Base-by-base conservation (phyloP, 2,113 vertebrate genomes). In the Gambusia holbrooki region DNA sequence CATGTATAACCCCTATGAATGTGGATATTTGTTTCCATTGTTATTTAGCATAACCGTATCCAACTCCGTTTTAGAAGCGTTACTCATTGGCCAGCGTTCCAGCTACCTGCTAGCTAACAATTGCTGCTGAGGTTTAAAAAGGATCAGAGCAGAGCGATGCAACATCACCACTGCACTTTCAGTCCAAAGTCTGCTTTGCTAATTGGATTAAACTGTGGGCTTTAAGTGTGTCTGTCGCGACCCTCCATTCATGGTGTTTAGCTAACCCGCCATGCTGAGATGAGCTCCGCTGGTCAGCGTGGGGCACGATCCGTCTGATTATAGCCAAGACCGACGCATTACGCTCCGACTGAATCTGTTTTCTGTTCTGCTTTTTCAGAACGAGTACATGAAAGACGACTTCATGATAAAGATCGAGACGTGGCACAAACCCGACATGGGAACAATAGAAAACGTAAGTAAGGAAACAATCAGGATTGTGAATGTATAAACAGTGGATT, bases 361-460 rank as follows among this genome's bases (percentile, higher is more conserved):
- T 71, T 71, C 14, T 76, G 48, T 84, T 15, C 37, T 88, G 27
- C 40, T 74, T 84, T n/a, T 86, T 67, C 92, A 99, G 97, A 99
- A 99, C 65, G 97, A 99, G 91, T 99, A 99, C 90, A 98, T 99
- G 97, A 99, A 99, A 94, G 97, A 99, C 68, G 96, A 98, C 89
- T 99, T 99, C 90, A 97, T 98, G 94, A 98, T 99, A 90, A 98
- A 99, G 94, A 99, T 99, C 64, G 97, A 99, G 95, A 99, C 97
- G 19, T 99, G 97, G 97, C 98, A 99, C 89, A 98, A 98, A 95
- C 96, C 97, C 66, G 97, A 99, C 92, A 87, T 97, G 95, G 97
- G 97, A 78, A 96, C 94, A 17, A 71, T 95, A 92, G 97, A 99
- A 92, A 99, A 99, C 1, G 98, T 98, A 89, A 98, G 97, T 96